phyloP scores from a whole-genome alignment of 1,140 invertebrate species.

The Popillia japonica region DNA sequence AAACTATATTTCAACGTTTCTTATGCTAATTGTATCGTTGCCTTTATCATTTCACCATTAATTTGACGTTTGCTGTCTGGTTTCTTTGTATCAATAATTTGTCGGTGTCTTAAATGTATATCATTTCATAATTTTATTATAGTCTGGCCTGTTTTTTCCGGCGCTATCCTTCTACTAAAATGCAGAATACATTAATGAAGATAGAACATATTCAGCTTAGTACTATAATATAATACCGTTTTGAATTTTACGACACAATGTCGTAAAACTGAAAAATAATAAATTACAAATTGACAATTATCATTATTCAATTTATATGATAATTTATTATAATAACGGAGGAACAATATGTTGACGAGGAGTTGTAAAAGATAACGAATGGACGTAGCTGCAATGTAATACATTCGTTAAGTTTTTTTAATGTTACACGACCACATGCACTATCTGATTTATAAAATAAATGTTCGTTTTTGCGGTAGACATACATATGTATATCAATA shows the following conservation, averaged over 20 bases:
- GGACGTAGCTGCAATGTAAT: no score
- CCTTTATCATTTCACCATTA: neutral
- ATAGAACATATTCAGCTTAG: neutral
- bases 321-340: neutral
- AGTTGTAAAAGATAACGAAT: neutral
- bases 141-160: neutral
- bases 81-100: no score
- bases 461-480: neutral
- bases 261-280: neutral
- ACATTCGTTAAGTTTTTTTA: no score
- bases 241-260: neutral
- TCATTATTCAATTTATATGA: constrained; percentile 1
- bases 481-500: no score
- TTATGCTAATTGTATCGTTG: neutral
- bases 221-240: neutral
- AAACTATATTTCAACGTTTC: neutral
- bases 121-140: constrained; percentile 7
- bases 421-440: no score
- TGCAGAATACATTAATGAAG: constrained; percentile 5
- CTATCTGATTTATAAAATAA: neutral
- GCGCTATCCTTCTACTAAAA: constrained; percentile 4
- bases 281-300: constrained; percentile 7
- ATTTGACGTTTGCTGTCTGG: neutral
- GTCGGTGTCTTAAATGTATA: neutral
- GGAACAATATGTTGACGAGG: neutral